Evolutionary conservation across 2,888 invertebrate species (phyloP).

Genomic region (Ariolimax columbianus): DNA sequence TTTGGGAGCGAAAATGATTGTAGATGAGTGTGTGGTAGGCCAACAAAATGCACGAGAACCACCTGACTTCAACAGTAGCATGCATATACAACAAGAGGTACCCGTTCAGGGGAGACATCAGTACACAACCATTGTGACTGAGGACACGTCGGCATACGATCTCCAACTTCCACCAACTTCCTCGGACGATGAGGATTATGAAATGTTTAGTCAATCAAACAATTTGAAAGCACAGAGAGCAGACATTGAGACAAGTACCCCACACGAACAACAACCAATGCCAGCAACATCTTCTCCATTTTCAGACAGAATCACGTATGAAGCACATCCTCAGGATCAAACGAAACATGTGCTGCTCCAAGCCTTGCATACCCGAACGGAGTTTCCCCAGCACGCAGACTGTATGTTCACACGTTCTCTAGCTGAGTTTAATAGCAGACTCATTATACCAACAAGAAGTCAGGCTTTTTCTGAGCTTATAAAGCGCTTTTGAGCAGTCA

Average conservation of each 20-base stretch:
- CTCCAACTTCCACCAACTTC: background rate
- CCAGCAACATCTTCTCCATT: background rate
- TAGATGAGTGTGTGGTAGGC: background rate
- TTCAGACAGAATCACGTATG: background rate
- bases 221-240: background rate
- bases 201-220: background rate
- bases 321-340: background rate
- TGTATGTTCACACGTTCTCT: background rate
- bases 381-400: background rate
- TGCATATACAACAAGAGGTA: too few relatives aligned
- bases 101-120: too few relatives aligned
- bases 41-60: background rate
- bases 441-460: slow-evolving; percentile 13
- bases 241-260: background rate
- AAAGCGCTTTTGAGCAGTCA: slow-evolving; percentile 1
- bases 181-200: slow-evolving; percentile 11
- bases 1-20: background rate
- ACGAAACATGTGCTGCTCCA: background rate
- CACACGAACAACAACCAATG: background rate
- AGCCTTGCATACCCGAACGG: background rate
- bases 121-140: background rate
- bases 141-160: background rate
- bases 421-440: background rate
- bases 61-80: background rate
- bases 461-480: slow-evolving; percentile 12